Percentiles rank a stretch among this genome's conserved stretches.
These are phyloP conservation scores for Bombus waltoni DNA, from an alignment of 1,140 invertebrate genomes.

Conservation along the genomic window DNA sequence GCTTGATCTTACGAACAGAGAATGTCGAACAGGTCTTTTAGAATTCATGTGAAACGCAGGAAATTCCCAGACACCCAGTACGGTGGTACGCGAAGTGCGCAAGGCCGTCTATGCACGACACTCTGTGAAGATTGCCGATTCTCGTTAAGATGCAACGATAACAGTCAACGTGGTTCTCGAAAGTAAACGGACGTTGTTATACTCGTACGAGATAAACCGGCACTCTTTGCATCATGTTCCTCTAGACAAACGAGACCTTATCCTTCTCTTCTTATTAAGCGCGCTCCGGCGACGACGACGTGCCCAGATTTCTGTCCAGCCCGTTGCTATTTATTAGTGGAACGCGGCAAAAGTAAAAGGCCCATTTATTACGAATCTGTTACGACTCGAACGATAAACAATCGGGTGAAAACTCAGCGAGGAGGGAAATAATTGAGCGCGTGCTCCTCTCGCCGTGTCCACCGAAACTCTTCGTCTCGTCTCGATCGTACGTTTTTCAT, in stretches of 20 bases:
- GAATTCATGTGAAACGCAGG: neutral
- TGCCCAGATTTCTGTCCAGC: constrained; percentile 44
- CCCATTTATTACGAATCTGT: constrained; percentile 49
- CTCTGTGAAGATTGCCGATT: constrained; percentile 68
- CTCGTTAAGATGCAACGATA: constrained; percentile 61
- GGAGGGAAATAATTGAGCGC: constrained; percentile 23
- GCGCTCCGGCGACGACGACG: constrained; percentile 11
- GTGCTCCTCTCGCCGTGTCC: neutral
- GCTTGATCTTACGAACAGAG: neutral
- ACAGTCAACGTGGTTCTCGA: constrained; percentile 47
- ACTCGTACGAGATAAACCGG: constrained; percentile 44
- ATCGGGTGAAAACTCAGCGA: constrained; percentile 20
- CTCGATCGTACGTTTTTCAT: neutral
- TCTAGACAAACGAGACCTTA: constrained; percentile 49
- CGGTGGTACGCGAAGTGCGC: neutral
- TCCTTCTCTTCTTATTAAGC: constrained; percentile 49
- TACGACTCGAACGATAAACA: constrained; percentile 21
- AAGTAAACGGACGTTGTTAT: constrained; percentile 57
- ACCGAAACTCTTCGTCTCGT: neutral
- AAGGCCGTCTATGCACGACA: constrained; percentile 57
- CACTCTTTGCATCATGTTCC: constrained; percentile 52
- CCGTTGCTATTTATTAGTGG: constrained; percentile 20
- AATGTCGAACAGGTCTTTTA: neutral
- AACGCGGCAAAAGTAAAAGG: constrained; percentile 39
- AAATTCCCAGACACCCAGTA: constrained; percentile 40